Evolutionary conservation across 2,888 invertebrate species (phyloP), one percentile per base, ranked within the genome.

Genomic region (Papilio gigon): DNA sequence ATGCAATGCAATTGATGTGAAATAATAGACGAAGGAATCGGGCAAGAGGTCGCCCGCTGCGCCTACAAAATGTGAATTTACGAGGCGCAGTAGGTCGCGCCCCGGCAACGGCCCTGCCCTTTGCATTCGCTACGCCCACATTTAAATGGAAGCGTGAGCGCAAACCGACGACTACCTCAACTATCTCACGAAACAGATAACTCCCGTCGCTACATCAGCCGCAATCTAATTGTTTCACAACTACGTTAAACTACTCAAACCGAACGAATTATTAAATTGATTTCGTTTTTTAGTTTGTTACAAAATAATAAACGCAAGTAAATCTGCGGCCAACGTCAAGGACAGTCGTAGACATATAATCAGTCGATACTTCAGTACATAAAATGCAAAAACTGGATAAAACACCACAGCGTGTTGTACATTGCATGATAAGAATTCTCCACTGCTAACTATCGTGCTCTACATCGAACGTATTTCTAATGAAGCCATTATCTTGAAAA

Each of bases 31-130:
- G 87, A 87, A 86, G 85, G 85, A 86, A 86, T 87, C 87, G 83
- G 83, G 85, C 82, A 83, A 86, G 85, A 86, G 88, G 88, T 90
- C 86, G 86, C 88, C 89, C 84, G 89, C 89, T 90, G 89, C 79
- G 88, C 83, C 84, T 83, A 84, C 85, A 86, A 86, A 56, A 89
- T 85, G 76, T 78, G 85, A 85, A 86, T 88, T 89, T 87, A 89
- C 84, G 82, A 85, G 79, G 72, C 73, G 73, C 71, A 78, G 80
- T 82, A 84, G 77, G 80, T 81, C 82, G 80, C 77, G 79, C 84
- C 87, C 85, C 88, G 88, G 89, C 88, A 30, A 30, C 17, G 30
- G 30, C 53, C 86, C 78, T 87, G 85, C 90, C 88, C 88, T 89
- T 89, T 90, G 81, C 80, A 86, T 86, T 86, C 86, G 87, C 83